Evolutionary conservation across 1,140 invertebrate genomes (phyloP).

Genomic region (Cyclargus thomasi): DNA sequence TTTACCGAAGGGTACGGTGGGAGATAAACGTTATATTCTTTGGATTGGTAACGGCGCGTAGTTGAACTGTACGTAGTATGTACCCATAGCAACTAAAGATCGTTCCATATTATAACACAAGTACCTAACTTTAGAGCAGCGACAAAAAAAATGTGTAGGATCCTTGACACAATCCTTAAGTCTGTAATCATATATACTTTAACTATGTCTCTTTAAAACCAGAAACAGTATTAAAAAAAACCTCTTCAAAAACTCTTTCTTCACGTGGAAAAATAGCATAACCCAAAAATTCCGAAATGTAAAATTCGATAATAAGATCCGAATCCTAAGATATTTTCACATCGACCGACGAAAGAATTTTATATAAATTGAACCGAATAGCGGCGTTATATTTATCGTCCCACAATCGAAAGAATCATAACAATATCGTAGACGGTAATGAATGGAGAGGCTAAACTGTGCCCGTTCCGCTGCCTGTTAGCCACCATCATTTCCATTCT

Average conservation of each 20-base stretch:
- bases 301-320: background rate
- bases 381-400: background rate
- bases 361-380: background rate
- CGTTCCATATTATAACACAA: background rate
- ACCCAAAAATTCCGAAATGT: background rate
- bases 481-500: background rate
- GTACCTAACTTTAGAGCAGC: too few species aligned
- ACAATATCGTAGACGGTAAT: background rate
- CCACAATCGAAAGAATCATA: conserved; percentile 1
- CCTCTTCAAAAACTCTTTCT: too few species aligned
- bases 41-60: conserved; percentile 5
- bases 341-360: background rate
- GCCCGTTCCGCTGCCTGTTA: background rate
- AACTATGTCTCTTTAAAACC: too few species aligned
- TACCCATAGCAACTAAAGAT: background rate
- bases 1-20: background rate
- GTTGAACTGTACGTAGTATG: background rate
- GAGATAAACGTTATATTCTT: background rate
- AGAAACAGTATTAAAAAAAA: too few species aligned
- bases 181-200: too few species aligned
- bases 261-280: background rate
- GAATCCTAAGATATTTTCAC: background rate
- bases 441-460: background rate
- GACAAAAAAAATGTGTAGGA: too few species aligned
- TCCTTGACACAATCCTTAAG: too few species aligned